Percentiles rank a stretch among this genome's conserved stretches.
These are phyloP conservation scores for Tenthredo livida DNA, from an alignment of 2,888 invertebrate genomes.

Conservation along the genomic window DNA sequence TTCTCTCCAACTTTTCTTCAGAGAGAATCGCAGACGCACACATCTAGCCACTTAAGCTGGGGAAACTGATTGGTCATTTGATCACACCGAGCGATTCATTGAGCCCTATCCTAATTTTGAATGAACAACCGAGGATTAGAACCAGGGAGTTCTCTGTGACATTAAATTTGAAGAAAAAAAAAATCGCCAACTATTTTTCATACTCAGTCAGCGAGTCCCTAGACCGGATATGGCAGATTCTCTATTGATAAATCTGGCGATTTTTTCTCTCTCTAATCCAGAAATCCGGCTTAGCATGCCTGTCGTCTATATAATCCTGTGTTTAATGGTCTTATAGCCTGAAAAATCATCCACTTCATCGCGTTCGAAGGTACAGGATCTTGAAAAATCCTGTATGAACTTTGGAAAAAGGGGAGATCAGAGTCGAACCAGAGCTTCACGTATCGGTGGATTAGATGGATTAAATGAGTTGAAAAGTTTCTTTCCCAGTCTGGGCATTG, in stretches of 20 bases:
- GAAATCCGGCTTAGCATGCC: constrained; percentile 59
- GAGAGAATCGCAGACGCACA: background rate
- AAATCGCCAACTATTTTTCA: background rate
- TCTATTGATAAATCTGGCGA: constrained; percentile 58
- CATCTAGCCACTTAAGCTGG: background rate
- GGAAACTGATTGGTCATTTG: background rate
- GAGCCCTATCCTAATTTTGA: background rate
- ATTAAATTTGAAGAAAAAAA: background rate
- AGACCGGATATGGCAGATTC: background rate
- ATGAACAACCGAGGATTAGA: background rate
- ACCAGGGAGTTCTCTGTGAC: background rate
- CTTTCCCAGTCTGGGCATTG: background rate
- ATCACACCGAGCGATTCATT: background rate
- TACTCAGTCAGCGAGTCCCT: background rate
- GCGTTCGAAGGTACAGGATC: constrained; percentile 39
- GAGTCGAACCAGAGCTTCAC: background rate
- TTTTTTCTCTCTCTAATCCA: constrained; percentile 58
- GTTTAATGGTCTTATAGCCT: constrained; percentile 60
- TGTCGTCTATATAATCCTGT: constrained; percentile 54
- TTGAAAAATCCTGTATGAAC: background rate
- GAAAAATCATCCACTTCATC: constrained; percentile 59
- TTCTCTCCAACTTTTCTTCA: background rate
- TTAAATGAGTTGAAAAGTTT: background rate
- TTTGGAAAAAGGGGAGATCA: background rate
- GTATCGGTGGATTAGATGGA: background rate